Conservation (phyloP, 35 echinoderm and acorn worm genomes). For the Holothuria glaberrima region DNA sequence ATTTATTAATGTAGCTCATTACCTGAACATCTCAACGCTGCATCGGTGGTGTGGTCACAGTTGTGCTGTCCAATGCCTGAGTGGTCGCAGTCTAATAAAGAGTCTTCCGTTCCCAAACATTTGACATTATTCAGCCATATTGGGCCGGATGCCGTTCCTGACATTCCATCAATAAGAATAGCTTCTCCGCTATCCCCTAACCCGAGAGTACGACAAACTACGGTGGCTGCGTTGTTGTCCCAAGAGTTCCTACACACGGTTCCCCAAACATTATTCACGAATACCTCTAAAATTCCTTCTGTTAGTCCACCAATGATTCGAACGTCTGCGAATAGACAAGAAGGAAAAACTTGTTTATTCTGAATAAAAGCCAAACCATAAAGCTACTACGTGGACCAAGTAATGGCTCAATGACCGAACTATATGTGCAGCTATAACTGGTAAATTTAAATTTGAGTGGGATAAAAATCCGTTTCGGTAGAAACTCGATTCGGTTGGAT, state of each 20-base stretch:
- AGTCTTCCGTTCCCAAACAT: slow-evolving; percentile 18
- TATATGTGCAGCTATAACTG: too few species aligned
- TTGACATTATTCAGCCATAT: background rate
- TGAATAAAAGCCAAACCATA: too few species aligned
- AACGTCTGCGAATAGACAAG: too few species aligned
- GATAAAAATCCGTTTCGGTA: too few species aligned
- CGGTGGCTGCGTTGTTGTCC: background rate
- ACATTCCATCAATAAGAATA: background rate
- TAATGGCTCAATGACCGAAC: too few species aligned
- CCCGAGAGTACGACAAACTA: slow-evolving; percentile 24
- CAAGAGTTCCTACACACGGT: background rate
- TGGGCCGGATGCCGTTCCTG: background rate
- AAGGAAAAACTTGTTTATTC: too few species aligned
- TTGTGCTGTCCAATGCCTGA: background rate
- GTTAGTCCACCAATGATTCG: background rate
- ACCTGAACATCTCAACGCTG: background rate
- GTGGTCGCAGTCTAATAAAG: background rate
- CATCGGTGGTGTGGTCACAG: background rate
- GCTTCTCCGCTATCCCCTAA: background rate
- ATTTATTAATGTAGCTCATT: too few species aligned
- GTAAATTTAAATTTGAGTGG: too few species aligned
- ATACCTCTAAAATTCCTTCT: background rate
- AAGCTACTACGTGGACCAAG: too few species aligned
- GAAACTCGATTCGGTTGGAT: too few species aligned
- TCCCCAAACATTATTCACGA: background rate